These are phyloP conservation scores for Apis mellifera DNA, from an alignment of 1,140 invertebrate species.

Conservation along the genomic window DNA sequence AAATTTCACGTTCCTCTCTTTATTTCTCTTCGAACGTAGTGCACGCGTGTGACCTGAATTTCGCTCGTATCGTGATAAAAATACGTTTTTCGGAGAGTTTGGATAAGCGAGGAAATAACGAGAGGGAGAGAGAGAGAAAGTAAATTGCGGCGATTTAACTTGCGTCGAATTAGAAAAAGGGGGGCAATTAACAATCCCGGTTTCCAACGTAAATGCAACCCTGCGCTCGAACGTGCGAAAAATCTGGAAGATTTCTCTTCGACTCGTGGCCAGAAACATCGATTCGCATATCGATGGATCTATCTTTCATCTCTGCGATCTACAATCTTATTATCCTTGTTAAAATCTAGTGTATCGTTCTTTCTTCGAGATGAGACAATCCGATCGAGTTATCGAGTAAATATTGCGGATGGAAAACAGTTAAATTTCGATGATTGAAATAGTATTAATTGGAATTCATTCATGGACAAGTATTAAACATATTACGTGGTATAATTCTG, in stretches of 20 bases:
- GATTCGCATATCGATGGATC: background rate
- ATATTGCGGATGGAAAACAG: too few species aligned
- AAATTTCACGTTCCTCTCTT: background rate
- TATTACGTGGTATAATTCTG: background rate
- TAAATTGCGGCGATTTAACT: constrained; percentile 9
- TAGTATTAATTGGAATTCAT: too few species aligned
- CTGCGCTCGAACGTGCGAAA: background rate
- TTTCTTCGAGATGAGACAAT: too few species aligned
- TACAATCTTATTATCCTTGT: too few species aligned
- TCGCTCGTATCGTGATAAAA: background rate
- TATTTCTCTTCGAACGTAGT: background rate
- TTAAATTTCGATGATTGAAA: too few species aligned
- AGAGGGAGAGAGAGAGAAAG: background rate
- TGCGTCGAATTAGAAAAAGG: background rate
- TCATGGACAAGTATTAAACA: background rate
- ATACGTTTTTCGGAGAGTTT: background rate
- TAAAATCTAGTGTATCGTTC: too few species aligned
- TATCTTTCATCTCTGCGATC: too few species aligned
- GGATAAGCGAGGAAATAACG: background rate
- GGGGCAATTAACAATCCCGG: background rate
- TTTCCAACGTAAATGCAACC: background rate
- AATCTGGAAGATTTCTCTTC: background rate
- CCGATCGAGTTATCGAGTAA: too few species aligned
- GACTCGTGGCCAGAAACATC: too few species aligned
- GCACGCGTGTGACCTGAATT: background rate